Evolutionary conservation across 1,140 invertebrate genomes (phyloP).

Genomic region (Dryas iulia): DNA sequence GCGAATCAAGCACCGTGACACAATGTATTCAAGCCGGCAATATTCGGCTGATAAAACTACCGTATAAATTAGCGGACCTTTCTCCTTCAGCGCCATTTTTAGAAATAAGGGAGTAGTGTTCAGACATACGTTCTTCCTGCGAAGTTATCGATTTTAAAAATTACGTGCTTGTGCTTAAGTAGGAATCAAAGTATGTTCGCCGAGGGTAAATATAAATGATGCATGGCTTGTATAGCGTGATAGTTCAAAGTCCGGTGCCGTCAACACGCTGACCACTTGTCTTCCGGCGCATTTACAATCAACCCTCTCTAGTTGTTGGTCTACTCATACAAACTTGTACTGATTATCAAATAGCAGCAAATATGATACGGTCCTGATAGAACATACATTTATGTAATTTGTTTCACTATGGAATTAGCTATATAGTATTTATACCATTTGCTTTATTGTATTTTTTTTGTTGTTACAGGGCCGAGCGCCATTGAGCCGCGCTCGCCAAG

Average conservation of each 20-base stretch:
- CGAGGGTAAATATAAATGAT: slow-evolving; percentile 79
- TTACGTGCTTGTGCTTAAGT: slow-evolving; percentile 63
- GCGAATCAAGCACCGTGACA: slow-evolving; percentile 78
- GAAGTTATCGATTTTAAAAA: slow-evolving; percentile 65
- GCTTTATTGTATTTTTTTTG: slow-evolving; percentile 33
- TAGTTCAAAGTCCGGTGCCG: slow-evolving; percentile 73
- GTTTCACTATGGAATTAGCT: neutral
- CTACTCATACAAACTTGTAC: slow-evolving; percentile 2
- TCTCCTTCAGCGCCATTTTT: slow-evolving; percentile 57
- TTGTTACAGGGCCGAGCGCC: slow-evolving; percentile 79
- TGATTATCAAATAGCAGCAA: slow-evolving; percentile 2
- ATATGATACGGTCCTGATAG: slow-evolving; percentile 12
- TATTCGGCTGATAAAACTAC: slow-evolving; percentile 70
- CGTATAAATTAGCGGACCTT: slow-evolving; percentile 73
- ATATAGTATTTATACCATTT: neutral
- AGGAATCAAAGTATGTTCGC: slow-evolving; percentile 77
- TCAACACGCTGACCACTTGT: slow-evolving; percentile 50
- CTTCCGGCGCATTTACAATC: slow-evolving; percentile 50
- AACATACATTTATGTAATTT: slow-evolving; percentile 21
- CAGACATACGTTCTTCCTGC: slow-evolving; percentile 41
- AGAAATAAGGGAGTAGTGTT: slow-evolving; percentile 50
- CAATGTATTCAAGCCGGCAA: slow-evolving; percentile 77
- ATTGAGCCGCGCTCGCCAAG: slow-evolving; percentile 76
- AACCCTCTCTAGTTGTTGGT: slow-evolving; percentile 30
- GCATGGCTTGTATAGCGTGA: slow-evolving; percentile 75